phyloP scores from a whole-genome alignment of 2,797 vertebrate species.

The Pempheris klunzingeri region DNA sequence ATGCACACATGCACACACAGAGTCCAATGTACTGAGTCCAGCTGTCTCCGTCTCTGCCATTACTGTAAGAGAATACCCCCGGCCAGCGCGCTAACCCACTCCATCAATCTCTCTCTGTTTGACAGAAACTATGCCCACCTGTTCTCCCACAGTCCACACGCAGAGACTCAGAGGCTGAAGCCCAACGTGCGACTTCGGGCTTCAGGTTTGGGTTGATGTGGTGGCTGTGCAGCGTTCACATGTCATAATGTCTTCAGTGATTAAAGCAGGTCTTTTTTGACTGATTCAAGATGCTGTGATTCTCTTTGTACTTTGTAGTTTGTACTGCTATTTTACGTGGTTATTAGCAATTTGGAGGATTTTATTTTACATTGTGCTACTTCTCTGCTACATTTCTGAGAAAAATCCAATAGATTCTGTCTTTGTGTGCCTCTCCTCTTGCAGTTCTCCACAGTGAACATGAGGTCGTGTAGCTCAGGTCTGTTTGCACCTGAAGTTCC shows the following conservation, averaged over 20 bases:
- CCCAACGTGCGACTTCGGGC: slow-evolving; percentile 27
- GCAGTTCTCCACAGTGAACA: too few species aligned
- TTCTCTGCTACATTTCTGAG: background rate
- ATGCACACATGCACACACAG: slow-evolving; percentile 65
- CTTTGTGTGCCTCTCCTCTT: background rate
- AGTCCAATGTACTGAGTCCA: slow-evolving; percentile 68
- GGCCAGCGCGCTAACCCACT: slow-evolving; percentile 70
- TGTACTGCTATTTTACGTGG: background rate
- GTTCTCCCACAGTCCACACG: slow-evolving; percentile 79
- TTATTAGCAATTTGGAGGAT: background rate
- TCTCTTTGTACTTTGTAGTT: background rate
- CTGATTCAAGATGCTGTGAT: background rate
- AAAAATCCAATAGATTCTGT: background rate
- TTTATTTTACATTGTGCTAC: background rate
- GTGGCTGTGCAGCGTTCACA: background rate
- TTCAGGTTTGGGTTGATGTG: slow-evolving; percentile 54
- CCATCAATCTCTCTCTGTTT: slow-evolving; percentile 85
- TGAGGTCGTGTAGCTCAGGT: too few species aligned
- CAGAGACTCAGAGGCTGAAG: slow-evolving; percentile 45
- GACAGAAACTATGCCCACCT: slow-evolving; percentile 89
- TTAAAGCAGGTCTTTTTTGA: background rate
- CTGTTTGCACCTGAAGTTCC: too few species aligned
- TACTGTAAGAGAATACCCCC: slow-evolving; percentile 85
- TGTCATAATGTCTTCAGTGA: background rate
- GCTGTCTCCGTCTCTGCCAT: slow-evolving; percentile 78